Evolutionary conservation across 2,888 invertebrate species (phyloP).

Genomic region (Odontocolon sp.): DNA sequence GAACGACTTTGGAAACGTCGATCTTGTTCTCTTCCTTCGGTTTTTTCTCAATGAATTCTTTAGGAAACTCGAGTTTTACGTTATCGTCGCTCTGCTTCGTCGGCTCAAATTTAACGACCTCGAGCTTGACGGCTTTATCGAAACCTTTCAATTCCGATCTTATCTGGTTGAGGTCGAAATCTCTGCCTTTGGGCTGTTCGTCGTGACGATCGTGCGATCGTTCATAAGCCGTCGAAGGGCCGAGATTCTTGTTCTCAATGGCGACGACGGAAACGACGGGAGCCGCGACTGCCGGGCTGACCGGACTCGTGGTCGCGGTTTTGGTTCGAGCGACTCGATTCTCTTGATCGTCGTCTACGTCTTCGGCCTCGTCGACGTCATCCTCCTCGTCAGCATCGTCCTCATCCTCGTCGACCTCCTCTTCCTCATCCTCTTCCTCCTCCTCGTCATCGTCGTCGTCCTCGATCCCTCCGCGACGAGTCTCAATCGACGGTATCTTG

Average conservation of each 20-base stretch:
- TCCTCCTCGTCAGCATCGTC: slow-evolving; percentile 27
- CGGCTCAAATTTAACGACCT: slow-evolving; percentile 76
- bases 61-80: slow-evolving; percentile 74
- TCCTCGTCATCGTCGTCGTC: slow-evolving; percentile 61
- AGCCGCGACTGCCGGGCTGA: neutral
- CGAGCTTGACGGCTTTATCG: slow-evolving; percentile 84
- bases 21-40: slow-evolving; percentile 73
- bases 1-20: slow-evolving; percentile 72
- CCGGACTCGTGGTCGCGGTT: neutral
- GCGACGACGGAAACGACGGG: neutral
- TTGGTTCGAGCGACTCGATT: no score
- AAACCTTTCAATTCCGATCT: slow-evolving; percentile 92
- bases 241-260: neutral
- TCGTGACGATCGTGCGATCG: slow-evolving; percentile 81
- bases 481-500: slow-evolving; percentile 70
- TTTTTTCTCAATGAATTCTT: slow-evolving; percentile 70
- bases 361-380: slow-evolving; percentile 48
- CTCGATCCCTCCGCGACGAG: slow-evolving; percentile 37
- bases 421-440: slow-evolving; percentile 52
- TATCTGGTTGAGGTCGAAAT: slow-evolving; percentile 93
- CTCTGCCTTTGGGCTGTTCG: slow-evolving; percentile 85
- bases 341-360: slow-evolving; percentile 24
- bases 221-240: slow-evolving; percentile 26
- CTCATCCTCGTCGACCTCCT: slow-evolving; percentile 39
- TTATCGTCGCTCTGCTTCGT: slow-evolving; percentile 83